Base-by-base conservation (phyloP, 1,140 invertebrate genomes). In the Philopotamus ludificatus region DNA sequence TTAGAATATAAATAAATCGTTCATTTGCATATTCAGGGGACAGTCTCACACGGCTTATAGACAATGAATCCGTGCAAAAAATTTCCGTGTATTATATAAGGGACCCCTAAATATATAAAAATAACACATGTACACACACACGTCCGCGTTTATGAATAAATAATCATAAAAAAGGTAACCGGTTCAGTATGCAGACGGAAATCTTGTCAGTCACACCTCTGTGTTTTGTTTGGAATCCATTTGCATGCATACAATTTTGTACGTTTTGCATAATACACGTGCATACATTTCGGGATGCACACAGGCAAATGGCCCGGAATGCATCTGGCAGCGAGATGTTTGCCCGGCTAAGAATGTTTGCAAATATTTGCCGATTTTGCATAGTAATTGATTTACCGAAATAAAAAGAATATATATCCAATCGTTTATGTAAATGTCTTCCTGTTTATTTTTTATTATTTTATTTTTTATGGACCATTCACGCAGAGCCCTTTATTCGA, bases 131-230 rank as follows among this genome's bases (percentile, higher is more conserved):
- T 18, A 50, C 12, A 18, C 8, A 34, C 12, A 58, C 16, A 23
- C 28, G 45, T 20, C 28, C 45, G 20, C 23, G n/a, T 20, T 39
- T 39, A 39, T 41, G 53, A 57, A 41, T 54, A 54, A 41, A 53
- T 22, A 25, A 2, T 20, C 15, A 53, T n/a, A 20, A 44, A 22
- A 47, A 25, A 60, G 57, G 57, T 25, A 60, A 60, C 57, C 57
- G 57, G 57, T 60, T 60, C 57, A 41, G 34, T 25, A 21, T 12
- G n/a, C 15, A 60, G 53, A 63, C 28, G 49, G 60, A 65, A 70
- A 70, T 70, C 68, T 70, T 65, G 64, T 70, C 68, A 70, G 68
- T 70, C 68, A 70, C 68, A 70, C 68, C 68, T 70, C 59, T 65
- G 60, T 54, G 61, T 70, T 66, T 70, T 70, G 68, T 70, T 70